phyloP scores from a whole-genome alignment of 2,797 vertebrate species.

The Sardinella longiceps region DNA sequence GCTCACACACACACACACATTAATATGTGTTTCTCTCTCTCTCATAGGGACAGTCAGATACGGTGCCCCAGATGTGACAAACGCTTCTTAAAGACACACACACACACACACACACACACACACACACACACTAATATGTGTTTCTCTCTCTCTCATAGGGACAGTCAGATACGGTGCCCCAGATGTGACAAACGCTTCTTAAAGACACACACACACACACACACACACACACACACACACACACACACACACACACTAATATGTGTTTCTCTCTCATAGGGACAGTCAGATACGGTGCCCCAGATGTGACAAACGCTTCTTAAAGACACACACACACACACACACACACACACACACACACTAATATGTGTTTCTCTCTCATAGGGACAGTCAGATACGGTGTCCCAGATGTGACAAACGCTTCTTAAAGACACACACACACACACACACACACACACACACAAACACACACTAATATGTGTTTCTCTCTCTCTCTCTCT shows the following conservation, averaged over 20 bases:
- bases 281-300: background rate
- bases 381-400: constrained; percentile 93
- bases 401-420: constrained; percentile 97
- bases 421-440: constrained; percentile 86
- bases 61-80: constrained; percentile 97
- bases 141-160: background rate
- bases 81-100: constrained; percentile 85
- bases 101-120: constrained; percentile 73
- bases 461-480: background rate
- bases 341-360: too few species aligned
- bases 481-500: background rate
- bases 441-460: constrained; percentile 71
- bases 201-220: too few species aligned
- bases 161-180: too few species aligned
- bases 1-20: background rate
- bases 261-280: constrained; percentile 16
- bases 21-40: background rate
- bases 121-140: background rate
- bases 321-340: constrained; percentile 73
- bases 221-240: too few species aligned
- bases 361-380: constrained; percentile 31
- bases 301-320: constrained; percentile 55
- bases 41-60: constrained; percentile 88
- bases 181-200: too few species aligned
- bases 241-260: too few species aligned